Evolutionary conservation across 2,888 invertebrate species (phyloP), one percentile per base, ranked within the genome.

Genomic region (Aporophyla nigra): DNA sequence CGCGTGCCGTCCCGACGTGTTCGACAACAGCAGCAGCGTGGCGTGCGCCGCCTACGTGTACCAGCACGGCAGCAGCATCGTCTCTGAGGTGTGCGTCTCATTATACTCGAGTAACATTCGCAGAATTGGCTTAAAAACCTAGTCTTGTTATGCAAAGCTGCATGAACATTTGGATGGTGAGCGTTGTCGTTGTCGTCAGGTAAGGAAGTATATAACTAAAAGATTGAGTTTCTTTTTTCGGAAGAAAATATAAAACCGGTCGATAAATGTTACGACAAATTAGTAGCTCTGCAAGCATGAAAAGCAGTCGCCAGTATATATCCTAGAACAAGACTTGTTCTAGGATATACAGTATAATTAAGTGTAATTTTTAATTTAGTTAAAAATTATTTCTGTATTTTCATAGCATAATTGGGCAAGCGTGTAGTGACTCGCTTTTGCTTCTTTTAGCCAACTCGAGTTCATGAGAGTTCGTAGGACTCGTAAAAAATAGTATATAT

Each of bases 1-100:
- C 79, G 82, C 72, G 67, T 97, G 97, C 88, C 83, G 87, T 3
- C 78, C 86, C 1, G 84, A 76, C 61, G 91, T 93, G 78, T 97
- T 97, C 89, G 92, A 93, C 82, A 95, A 94, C 86, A 79, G 80
- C 80, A 92, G 93, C 6, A 58, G 74, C 9, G 65, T 91, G 6
- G 81, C 87, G 43, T 97, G 97, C 86, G 93, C 95, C 19, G 85
- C 91, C 53, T 97, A 94, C 90, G 93, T 97, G 24, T 97, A 97
- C 87, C 94, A 96, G 86, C 92, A 94, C 19, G 92, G 94, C 76
- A 93, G 93, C 87, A 97, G 97, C 67, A 97, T 97, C 68, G 95
- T 97, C 10, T 95, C 95, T 76, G 97, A 97, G 96, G 97, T 97
- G 59, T n/a, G 74, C 62, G 9, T 0, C 46, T 40, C 40, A 46